Base-by-base conservation (phyloP, 2,113 vertebrate species). In the Gadus macrocephalus region DNA sequence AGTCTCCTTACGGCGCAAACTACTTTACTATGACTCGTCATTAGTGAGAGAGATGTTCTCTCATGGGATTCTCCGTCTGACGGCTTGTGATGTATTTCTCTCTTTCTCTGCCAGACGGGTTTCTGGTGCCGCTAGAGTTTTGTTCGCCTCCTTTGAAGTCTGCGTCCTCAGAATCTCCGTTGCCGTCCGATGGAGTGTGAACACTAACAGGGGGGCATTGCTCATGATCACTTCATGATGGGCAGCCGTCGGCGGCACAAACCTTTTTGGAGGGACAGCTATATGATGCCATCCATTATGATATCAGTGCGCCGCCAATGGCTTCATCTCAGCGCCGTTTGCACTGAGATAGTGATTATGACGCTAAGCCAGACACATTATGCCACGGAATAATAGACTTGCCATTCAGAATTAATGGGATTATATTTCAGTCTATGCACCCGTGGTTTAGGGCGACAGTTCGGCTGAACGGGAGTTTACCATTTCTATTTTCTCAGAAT, bases 371-470 rank as follows among this genome's bases (percentile, higher is more conserved):
- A 86, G 80, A 83, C 86, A 81, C 78, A 85, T 87, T 88, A 85
- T 85, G 83, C 80, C 81, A 73, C 59, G 68, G 72, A 83, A 82
- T 79, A 78, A 84, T 83, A 82, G 80, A 80, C 82, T 83, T 87
- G 78, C 80, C 79, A 83, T 87, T 86, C 87, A 86, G 78, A 80
- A 76, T 68, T 86, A 86, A 87, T 87, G 81, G 81, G 84, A 85
- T 87, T 84, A 88, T 81, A 82, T 86, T 81, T 86, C 78, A 82
- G 85, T 74, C 77, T 82, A 77, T 22, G 71, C 76, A 3, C 69
- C 66, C 71, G 70, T 72, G 80, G 75, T 83, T 77, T 71, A 78
- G 70, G 78, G 78, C 81, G 75, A 71, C 58, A 66, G 42, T 64
- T 83, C 69, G 68, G 81, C 73, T 77, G 62, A 68, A 64, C 31